A percentile compares a stretch with the other conserved stretches of the same genome.
Evolutionary conservation across 2,113 vertebrate species (phyloP).

Genomic region (Agelaius tricolor): DNA sequence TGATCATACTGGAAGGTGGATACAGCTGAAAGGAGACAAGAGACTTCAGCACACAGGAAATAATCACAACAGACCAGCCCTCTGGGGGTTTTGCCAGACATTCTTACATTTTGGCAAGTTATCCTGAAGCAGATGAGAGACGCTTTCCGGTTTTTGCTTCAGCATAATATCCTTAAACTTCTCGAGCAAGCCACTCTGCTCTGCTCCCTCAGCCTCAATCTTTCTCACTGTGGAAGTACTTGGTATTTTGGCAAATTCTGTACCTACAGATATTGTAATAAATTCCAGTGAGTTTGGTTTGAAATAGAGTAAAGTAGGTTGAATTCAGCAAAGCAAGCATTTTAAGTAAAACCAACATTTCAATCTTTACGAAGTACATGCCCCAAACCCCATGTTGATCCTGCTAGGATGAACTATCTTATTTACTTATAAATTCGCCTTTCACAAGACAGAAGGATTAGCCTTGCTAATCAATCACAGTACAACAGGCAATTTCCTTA

Average conservation of each 20-base stretch:
- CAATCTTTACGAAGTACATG: neutral
- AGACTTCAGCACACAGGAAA: neutral
- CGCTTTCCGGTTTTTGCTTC: constrained; percentile 86
- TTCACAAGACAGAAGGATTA: neutral
- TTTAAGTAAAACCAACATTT: neutral
- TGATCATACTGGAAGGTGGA: constrained; percentile 91
- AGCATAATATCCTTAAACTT: constrained; percentile 82
- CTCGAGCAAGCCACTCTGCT: constrained; percentile 76
- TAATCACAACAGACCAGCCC: neutral
- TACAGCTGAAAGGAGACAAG: constrained; percentile 66
- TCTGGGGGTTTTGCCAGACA: neutral
- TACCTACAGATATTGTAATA: neutral
- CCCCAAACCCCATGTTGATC: neutral
- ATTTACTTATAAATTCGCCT: neutral
- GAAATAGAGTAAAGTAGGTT: neutral
- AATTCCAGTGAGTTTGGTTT: neutral
- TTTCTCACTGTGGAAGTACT: constrained; percentile 46
- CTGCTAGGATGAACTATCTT: neutral
- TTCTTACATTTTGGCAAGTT: constrained; percentile 90
- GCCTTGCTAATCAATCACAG: neutral
- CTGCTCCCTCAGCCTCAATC: constrained; percentile 31
- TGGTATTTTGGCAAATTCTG: constrained; percentile 78
- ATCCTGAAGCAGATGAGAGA: constrained; percentile 94
- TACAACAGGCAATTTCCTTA: neutral
- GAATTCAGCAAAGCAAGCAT: neutral